Evolutionary conservation across 2,888 invertebrate species (phyloP), one percentile per base, ranked within the genome.

Genomic region (Erpobdella octoculata): DNA sequence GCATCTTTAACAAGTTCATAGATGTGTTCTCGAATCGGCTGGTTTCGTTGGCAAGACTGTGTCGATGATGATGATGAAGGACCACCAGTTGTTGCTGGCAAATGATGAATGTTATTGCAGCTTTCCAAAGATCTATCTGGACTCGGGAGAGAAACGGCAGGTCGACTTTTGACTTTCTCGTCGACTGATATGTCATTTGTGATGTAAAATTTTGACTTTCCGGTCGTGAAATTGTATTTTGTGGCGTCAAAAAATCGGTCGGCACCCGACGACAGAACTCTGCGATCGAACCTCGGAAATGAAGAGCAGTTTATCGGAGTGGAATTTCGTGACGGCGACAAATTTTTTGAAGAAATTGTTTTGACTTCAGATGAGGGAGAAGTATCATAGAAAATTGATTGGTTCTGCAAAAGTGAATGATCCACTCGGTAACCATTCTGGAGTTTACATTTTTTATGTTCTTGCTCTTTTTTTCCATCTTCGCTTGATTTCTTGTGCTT

Each of bases 1-100:
- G 25, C 58, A 62, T 70, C 70, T 36, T 70, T 70, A 18, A 70
- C 70, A 25, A 70, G 58, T 58, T 70, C 70, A 15, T 70, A 70
- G 35, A 70, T 70, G 61, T 70, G 70, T 37, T 70, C 59, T 15
- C 70, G 58, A 15, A 53, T 33, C 4, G 61, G 61, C 6, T 5
- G 21, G 5, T 53, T 53, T 28, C 28, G 21, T 9, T 25, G 6
- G 6, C 53, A 21, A 21, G 53, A 53, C 25, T 53, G 36, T 28
- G 37, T 53, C 21, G 37, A 36, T 8, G 25, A 15, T 12, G 31
- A 25, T 15, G 70, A 58, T 25, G 70, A 25, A 15, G 46, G 12
- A 21, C 38, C n/a, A 15, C 12, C n/a, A 15, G 46, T 41, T 41
- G 46, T 41, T 41, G 46, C n/a, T 41, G 46, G 46, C 12, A 41